Percentiles rank a stretch among this genome's conserved stretches.
phyloP scores from a whole-genome alignment of 2,888 invertebrate species.

The Oligia latruncula region DNA sequence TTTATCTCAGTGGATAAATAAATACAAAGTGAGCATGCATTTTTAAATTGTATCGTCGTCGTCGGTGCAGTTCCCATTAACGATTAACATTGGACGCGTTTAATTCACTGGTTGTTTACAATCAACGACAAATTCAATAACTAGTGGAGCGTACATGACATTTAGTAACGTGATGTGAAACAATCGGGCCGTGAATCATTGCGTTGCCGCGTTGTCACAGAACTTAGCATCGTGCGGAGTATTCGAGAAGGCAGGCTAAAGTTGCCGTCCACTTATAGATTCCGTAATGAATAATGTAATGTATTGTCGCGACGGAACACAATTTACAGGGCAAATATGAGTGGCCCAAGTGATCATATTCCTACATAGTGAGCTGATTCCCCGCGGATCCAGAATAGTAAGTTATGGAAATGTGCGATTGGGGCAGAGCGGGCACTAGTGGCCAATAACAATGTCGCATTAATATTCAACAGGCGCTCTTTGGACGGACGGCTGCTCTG shows the following conservation, averaged over 20 bases:
- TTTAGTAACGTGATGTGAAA: constrained; percentile 70
- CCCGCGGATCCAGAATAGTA: constrained; percentile 89
- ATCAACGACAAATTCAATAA: constrained; percentile 40
- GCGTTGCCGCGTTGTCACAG: constrained; percentile 42
- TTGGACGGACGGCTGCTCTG: constrained; percentile 84
- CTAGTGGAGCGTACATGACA: constrained; percentile 63
- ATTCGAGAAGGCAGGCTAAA: constrained; percentile 71
- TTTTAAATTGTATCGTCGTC: constrained; percentile 47
- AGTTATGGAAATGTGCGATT: constrained; percentile 90
- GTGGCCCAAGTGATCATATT: constrained; percentile 85
- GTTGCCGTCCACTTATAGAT: constrained; percentile 74
- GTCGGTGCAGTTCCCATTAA: constrained; percentile 42
- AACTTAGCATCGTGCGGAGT: constrained; percentile 64
- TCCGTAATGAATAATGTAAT: constrained; percentile 82
- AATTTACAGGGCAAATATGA: constrained; percentile 84
- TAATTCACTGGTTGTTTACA: constrained; percentile 54
- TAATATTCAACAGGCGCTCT: constrained; percentile 89
- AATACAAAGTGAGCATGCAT: constrained; percentile 50
- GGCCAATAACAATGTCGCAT: constrained; percentile 90
- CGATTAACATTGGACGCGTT: constrained; percentile 42
- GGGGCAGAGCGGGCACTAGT: constrained; percentile 89
- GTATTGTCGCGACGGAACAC: constrained; percentile 76
- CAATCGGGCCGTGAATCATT: constrained; percentile 76
- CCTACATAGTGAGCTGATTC: constrained; percentile 86
- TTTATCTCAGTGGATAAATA: constrained; percentile 57